These are phyloP conservation scores for Homarus gammarus DNA, from an alignment of 2,888 invertebrate genomes.

Conservation along the genomic window DNA sequence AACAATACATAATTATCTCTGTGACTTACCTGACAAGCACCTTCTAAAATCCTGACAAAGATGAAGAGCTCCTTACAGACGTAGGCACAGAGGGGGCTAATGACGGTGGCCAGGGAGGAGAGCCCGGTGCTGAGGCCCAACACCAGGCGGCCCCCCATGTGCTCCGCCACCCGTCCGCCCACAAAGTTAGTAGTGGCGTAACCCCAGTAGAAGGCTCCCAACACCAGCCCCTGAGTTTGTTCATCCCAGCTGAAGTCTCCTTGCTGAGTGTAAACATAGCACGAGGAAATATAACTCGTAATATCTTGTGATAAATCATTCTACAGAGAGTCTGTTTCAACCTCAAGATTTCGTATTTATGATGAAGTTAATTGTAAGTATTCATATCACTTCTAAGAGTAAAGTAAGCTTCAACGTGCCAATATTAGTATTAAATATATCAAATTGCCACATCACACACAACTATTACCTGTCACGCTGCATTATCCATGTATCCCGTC, in stretches of 20 bases:
- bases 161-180: conserved; percentile 85
- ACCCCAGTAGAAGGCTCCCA: conserved; percentile 82
- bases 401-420: too few relatives aligned
- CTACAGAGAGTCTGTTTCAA: too few relatives aligned
- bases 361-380: too few relatives aligned
- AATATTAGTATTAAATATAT: too few relatives aligned
- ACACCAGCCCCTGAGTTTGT: conserved; percentile 86
- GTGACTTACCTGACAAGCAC: conserved; percentile 88
- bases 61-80: conserved; percentile 85
- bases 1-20: too few relatives aligned
- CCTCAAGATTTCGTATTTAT: too few relatives aligned
- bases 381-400: too few relatives aligned
- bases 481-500: too few relatives aligned
- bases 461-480: too few relatives aligned
- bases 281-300: too few relatives aligned
- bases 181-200: conserved; percentile 77
- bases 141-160: conserved; percentile 89
- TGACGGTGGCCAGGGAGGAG: conserved; percentile 89
- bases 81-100: conserved; percentile 91
- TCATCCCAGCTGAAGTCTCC: conserved; percentile 89
- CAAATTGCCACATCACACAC: too few relatives aligned
- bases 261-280: conserved; percentile 81
- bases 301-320: too few relatives aligned
- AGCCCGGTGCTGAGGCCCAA: conserved; percentile 90
- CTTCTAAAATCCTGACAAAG: conserved; percentile 88